A percentile compares a stretch with the other conserved stretches of the same genome.
Conservation (phyloP, 2,797 vertebrate genomes). For the Gallinago stenura region DNA sequence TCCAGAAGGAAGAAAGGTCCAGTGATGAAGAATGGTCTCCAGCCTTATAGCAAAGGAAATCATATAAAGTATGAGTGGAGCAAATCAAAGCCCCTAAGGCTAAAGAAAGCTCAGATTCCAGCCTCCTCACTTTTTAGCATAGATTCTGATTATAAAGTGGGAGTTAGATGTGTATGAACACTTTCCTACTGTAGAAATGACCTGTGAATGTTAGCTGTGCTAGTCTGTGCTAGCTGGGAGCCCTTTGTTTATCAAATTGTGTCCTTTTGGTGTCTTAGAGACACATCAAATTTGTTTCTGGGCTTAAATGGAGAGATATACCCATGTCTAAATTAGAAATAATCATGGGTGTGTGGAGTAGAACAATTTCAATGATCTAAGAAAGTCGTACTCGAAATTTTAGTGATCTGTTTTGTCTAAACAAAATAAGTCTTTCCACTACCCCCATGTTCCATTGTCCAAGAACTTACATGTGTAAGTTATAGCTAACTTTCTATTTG, state of each 20-base stretch:
- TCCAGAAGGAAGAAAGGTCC: neutral
- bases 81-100: neutral
- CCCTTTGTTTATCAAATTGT: neutral
- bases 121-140: neutral
- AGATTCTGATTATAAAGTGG: neutral
- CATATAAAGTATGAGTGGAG: neutral
- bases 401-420: neutral
- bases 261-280: neutral
- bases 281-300: neutral
- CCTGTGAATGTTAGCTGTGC: neutral
- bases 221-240: neutral
- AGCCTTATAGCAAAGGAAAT: neutral
- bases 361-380: neutral
- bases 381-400: neutral
- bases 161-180: too few species aligned
- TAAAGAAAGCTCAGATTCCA: neutral
- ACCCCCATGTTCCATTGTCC: neutral
- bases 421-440: neutral
- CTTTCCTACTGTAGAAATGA: neutral
- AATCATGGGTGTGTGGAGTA: neutral
- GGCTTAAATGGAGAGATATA: neutral
- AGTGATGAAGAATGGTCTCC: neutral
- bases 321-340: neutral
- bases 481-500: neutral
- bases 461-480: neutral